Evolutionary conservation across 2,797 vertebrate genomes (phyloP), one percentile per base, ranked within the genome.

Genomic region (Scleropages formosus): DNA sequence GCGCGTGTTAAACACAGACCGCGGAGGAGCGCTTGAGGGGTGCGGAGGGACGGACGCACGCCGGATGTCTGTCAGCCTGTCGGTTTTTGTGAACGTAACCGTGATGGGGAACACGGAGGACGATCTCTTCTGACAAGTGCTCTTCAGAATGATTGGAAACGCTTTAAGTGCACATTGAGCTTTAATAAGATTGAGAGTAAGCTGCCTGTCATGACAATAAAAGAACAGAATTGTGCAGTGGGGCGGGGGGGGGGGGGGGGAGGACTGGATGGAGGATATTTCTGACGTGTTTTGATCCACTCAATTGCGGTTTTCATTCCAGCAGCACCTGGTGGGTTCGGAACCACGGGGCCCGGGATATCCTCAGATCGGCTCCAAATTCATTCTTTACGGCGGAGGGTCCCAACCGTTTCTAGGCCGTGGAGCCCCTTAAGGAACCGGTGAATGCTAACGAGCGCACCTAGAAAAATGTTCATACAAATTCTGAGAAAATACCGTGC

Each of bases 241-340:
- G 39, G n/a, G n/a, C n/a, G 47, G 8, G 46, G 11, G 22, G 15
- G 53, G 31, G 39, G 31, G 59, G 16, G 16, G 13, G 26, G 22
- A 26, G 31, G 26, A 59, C n/a, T n/a, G 12, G 72, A 31, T 11
- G 59, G 51, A n/a, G n/a, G n/a, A n/a, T n/a, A n/a, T n/a, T n/a
- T n/a, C 2, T 20, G 53, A 22, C 53, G 10, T 18, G 16, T 60
- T 72, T 72, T 39, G 0, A 44, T 31, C 15, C 59, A 60, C 26
- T 59, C 72, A 60, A 72, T 60, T 72, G 70, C 60, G 53, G n/a
- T 24, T 72, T 60, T 72, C 56, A n/a, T 72, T 53, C 70, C 53
- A 59, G 31, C 11, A 11, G 58, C 27, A 58, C 26, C 56, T 39
- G 26, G 58, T 8, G 27, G 56, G 56, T 46, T 26, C 70, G 20